Evolutionary conservation across 2,797 vertebrate genomes (phyloP).

Genomic region (Acropternis orthonyx): DNA sequence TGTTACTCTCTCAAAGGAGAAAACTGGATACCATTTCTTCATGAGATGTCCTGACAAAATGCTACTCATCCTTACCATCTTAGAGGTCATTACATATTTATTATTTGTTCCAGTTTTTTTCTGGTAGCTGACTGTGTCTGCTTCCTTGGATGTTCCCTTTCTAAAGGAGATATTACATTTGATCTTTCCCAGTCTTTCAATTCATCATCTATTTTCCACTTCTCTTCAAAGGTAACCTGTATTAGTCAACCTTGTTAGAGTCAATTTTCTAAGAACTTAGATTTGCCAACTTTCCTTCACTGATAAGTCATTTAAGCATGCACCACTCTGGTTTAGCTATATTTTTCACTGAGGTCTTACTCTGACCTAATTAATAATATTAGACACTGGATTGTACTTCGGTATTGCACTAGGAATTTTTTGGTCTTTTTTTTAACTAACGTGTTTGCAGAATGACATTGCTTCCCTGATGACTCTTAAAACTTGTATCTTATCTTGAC

Average conservation of each 20-base stretch:
- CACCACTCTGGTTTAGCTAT: not conserved
- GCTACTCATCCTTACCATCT: not conserved
- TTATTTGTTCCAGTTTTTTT: not conserved
- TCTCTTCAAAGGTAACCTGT: not conserved
- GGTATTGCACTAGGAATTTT: not conserved
- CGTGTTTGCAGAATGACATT: not conserved
- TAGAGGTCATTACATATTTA: not conserved
- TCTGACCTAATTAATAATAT: not conserved
- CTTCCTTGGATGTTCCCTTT: not conserved
- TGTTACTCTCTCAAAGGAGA: not conserved
- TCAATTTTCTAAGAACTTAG: not conserved
- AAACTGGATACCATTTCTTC: not conserved
- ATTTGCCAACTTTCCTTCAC: not conserved
- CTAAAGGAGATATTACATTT: not conserved
- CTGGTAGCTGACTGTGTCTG: not conserved
- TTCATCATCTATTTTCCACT: not conserved
- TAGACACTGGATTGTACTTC: not conserved
- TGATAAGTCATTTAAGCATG: not conserved
- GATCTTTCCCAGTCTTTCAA: not conserved
- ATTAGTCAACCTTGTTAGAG: not conserved
- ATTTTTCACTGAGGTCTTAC: not conserved
- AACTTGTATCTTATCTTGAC: not conserved
- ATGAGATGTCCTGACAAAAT: not conserved
- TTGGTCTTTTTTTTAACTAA: not conserved
- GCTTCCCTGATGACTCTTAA: not conserved